Percentiles rank a stretch among this genome's conserved stretches.
phyloP scores from a whole-genome alignment of 2,888 invertebrate species.

The Scaptomyza polygonia region DNA sequence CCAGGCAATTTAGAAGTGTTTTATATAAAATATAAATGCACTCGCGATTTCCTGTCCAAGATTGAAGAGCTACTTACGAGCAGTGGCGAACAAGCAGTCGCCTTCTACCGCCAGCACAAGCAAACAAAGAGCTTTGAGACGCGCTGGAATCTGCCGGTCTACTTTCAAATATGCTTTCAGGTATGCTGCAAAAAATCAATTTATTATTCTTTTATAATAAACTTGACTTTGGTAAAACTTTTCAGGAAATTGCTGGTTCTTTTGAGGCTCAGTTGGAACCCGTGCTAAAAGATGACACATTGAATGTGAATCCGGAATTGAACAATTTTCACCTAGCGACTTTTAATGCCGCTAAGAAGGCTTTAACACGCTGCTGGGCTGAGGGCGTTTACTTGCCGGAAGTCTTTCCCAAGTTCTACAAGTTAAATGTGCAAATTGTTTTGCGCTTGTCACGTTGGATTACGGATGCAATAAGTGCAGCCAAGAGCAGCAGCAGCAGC shows the following conservation, averaged over 20 bases:
- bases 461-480: constrained; percentile 78
- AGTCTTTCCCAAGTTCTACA: constrained; percentile 93
- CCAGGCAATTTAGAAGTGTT: constrained; percentile 96
- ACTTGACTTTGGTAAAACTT: neutral
- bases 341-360: constrained; percentile 85
- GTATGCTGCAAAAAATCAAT: constrained; percentile 79
- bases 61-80: constrained; percentile 87
- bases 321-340: constrained; percentile 69
- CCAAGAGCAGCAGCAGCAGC: constrained; percentile 43
- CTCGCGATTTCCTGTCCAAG: constrained; percentile 89
- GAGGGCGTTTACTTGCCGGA: constrained; percentile 92
- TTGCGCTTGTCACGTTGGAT: constrained; percentile 92
- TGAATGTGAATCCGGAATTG: constrained; percentile 25
- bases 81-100: constrained; percentile 85
- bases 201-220: neutral
- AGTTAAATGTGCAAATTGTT: constrained; percentile 92
- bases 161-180: constrained; percentile 95
- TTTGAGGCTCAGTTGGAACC: constrained; percentile 80
- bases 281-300: constrained; percentile 65
- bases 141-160: constrained; percentile 97
- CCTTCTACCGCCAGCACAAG: constrained; percentile 85
- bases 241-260: constrained; percentile 90
- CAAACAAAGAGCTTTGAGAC: constrained; percentile 92
- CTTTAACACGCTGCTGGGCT: constrained; percentile 89
- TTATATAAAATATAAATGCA: constrained; percentile 91